phyloP scores from a whole-genome alignment of 2,797 vertebrate species.

The Cygnus olor region DNA sequence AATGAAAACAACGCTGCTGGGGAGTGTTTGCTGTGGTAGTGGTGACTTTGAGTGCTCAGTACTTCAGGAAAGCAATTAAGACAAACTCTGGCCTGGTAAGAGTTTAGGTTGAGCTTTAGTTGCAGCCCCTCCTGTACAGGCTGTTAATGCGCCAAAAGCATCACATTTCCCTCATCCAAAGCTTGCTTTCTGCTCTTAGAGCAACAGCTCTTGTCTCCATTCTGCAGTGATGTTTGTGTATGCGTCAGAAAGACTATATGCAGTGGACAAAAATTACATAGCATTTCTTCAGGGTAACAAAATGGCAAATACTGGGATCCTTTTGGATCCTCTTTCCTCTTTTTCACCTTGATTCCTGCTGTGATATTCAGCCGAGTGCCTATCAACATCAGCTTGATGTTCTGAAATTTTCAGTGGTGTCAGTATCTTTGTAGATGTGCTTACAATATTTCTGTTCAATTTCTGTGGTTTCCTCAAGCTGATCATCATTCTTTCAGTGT shows the following conservation, averaged over 20 bases:
- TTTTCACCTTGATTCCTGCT: background rate
- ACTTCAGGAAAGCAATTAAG: background rate
- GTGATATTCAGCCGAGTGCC: background rate
- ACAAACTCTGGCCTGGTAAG: background rate
- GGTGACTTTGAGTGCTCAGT: background rate
- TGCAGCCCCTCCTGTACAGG: background rate
- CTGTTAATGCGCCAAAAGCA: background rate
- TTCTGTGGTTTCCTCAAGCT: slow-evolving; percentile 50
- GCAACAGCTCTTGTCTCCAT: background rate
- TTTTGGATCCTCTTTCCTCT: background rate
- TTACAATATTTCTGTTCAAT: background rate
- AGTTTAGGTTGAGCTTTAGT: background rate
- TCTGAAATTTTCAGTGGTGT: background rate
- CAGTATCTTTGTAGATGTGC: slow-evolving; percentile 21
- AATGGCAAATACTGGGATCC: background rate
- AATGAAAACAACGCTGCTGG: background rate
- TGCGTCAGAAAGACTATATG: background rate
- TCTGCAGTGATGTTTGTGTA: background rate
- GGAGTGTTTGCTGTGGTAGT: fast-evolving
- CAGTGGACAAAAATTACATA: background rate
- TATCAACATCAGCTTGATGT: background rate
- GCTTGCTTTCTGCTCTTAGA: background rate
- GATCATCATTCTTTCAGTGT: slow-evolving; percentile 49
- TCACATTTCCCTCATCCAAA: background rate
- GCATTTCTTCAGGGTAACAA: background rate